Base-by-base conservation (phyloP, 2,113 vertebrate genomes). In the Geococcyx californianus region DNA sequence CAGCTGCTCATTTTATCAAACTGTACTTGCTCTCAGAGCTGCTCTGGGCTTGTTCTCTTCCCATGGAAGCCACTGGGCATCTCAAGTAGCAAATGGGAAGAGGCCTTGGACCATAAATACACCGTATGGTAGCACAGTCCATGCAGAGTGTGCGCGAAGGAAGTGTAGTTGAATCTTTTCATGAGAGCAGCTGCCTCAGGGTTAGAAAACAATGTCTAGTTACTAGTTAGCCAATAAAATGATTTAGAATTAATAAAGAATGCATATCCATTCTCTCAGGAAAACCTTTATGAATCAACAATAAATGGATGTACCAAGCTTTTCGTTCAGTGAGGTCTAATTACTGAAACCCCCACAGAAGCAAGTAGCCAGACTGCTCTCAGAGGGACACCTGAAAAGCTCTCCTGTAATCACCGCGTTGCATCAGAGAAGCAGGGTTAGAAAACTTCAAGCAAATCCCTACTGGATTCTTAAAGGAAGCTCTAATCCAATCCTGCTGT, bases 371-470 rank as follows among this genome's bases (percentile, higher is more conserved):
- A 89, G 79, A 47, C 15, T 0, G 0, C n/a, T 60, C 55, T 92
- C 47, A 14, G 42, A 75, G 60, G 44, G 36, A 78, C 40, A 75
- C 55, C 55, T 73, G 31, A 42, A 91, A 84, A 91, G 13, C 38
- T 87, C 81, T 91, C 17, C 54, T 89, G 19, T 90, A 84, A 93
- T 84, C 86, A 68, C 3, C 29, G 84, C 49, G 12, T 14, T 7
- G 14, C 29, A 72, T 56, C 77, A 90, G 88, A 89, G 64, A 74
- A 84, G 68, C 31, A 45, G 68, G 70, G 29, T 29, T 59, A 28
- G 51, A 84, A 92, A 74, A 88, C 86, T 11, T 52, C 54, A 90
- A 72, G 47, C 29, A 88, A 93, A 84, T 84, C 69, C 28, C 36
- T 64, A 62, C 60, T 58, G 69, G 52, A 81, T 89, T 87, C 76